phyloP scores from a whole-genome alignment of 2,888 invertebrate species.

The Sussaba pulchella region DNA sequence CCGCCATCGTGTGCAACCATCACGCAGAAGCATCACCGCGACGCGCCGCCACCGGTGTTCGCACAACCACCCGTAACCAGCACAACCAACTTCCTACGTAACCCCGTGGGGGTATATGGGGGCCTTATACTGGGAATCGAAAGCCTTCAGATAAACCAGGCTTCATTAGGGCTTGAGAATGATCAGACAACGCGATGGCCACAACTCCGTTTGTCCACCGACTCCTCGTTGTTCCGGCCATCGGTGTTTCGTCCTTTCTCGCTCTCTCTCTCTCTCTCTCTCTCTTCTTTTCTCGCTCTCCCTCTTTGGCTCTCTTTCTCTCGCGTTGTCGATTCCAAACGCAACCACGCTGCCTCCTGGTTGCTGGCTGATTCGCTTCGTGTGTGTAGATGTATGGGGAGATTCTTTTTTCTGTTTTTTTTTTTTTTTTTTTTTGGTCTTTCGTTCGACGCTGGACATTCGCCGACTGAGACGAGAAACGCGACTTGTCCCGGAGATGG shows the following conservation, averaged over 20 bases:
- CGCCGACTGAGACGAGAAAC: slow-evolving; percentile 28
- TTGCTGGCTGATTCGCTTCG: slow-evolving; percentile 45
- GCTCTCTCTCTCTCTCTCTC: slow-evolving; percentile 38
- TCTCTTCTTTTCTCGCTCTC: slow-evolving; percentile 40
- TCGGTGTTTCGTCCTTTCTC: slow-evolving; percentile 49
- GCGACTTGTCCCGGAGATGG: slow-evolving; percentile 19
- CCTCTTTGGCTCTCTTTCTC: not conserved
- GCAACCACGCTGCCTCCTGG: slow-evolving; percentile 51
- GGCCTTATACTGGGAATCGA: slow-evolving; percentile 84
- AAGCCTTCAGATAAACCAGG: slow-evolving; percentile 84
- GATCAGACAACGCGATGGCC: slow-evolving; percentile 84
- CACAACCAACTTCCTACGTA: slow-evolving; percentile 69
- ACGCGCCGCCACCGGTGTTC: slow-evolving; percentile 51
- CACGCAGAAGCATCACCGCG: slow-evolving; percentile 46
- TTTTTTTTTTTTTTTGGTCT: slow-evolving; percentile 49
- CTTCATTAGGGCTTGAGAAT: slow-evolving; percentile 84
- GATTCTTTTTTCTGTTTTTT: slow-evolving; percentile 15
- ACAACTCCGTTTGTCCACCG: slow-evolving; percentile 71
- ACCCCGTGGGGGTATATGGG: slow-evolving; percentile 79
- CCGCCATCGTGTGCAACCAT: slow-evolving; percentile 76
- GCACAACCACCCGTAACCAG: slow-evolving; percentile 19
- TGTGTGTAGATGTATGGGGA: too few species aligned
- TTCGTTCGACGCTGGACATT: slow-evolving; percentile 39
- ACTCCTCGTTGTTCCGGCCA: slow-evolving; percentile 67
- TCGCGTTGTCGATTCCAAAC: slow-evolving; percentile 37